These are phyloP conservation scores for Rhodophaea formosa DNA, from an alignment of 2,888 invertebrate genomes.

Conservation along the genomic window DNA sequence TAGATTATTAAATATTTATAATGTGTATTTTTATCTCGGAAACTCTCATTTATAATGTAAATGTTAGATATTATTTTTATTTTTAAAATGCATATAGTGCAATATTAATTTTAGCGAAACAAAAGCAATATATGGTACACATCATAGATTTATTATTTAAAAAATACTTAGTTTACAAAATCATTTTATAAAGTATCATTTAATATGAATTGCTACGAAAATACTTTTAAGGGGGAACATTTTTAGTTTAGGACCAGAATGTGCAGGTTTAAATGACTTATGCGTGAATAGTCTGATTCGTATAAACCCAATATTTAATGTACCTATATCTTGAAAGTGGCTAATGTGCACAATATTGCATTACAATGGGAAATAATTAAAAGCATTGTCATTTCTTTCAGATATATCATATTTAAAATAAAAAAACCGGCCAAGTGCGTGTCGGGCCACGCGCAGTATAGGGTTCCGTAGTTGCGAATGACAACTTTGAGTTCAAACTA, in stretches of 20 bases:
- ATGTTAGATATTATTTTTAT: constrained; percentile 22
- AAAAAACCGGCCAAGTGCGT: no score
- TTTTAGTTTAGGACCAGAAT: neutral
- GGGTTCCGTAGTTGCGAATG: no score
- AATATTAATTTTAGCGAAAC: constrained; percentile 67
- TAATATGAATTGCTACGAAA: constrained; percentile 14
- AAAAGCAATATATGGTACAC: constrained; percentile 70
- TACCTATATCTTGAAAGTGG: no score
- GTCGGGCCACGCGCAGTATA: no score
- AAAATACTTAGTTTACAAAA: constrained; percentile 7
- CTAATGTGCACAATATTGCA: no score
- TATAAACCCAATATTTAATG: no score
- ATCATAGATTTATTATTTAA: constrained; percentile 44
- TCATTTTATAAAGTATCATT: constrained; percentile 2
- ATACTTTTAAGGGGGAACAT: neutral
- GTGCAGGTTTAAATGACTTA: no score
- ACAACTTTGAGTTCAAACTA: no score
- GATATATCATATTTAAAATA: no score
- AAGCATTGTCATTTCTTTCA: no score
- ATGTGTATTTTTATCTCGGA: constrained; percentile 31
- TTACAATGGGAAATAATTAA: no score
- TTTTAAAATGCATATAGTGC: constrained; percentile 48
- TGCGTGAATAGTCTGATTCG: no score
- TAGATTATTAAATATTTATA: constrained; percentile 29
- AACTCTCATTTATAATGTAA: constrained; percentile 22